Evolutionary conservation across 2,113 vertebrate genomes (phyloP).

Genomic region (Caranx ignobilis): DNA sequence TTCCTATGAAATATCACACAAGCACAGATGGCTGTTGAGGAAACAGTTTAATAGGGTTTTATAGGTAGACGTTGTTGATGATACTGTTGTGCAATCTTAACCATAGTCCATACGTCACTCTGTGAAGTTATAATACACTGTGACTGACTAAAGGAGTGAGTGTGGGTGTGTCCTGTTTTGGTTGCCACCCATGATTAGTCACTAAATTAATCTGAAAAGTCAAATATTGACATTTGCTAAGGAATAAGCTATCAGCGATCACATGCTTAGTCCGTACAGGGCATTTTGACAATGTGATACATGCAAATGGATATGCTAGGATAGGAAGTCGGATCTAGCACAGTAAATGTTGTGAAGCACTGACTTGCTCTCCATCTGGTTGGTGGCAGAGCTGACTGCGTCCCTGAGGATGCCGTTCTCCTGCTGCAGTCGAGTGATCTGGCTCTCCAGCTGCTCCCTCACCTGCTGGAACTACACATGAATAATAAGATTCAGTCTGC

Average conservation of each 20-base stretch:
- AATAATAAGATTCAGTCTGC: neutral
- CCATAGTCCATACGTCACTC: too few species aligned
- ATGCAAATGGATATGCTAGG: neutral
- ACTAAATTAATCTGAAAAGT: too few species aligned
- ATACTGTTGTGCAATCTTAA: neutral
- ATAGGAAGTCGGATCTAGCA: neutral
- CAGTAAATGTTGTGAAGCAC: constrained; percentile 61
- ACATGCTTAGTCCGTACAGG: neutral
- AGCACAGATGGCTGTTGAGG: neutral
- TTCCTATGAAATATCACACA: constrained; percentile 84
- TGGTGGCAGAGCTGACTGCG: constrained; percentile 97
- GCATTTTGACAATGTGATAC: constrained; percentile 14
- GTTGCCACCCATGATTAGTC: too few species aligned
- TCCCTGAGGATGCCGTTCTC: constrained; percentile 97
- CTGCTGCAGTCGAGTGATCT: constrained; percentile 95
- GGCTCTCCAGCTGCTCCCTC: constrained; percentile 94
- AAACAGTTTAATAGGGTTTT: constrained; percentile 16
- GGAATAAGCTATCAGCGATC: too few species aligned
- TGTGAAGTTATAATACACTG: too few species aligned
- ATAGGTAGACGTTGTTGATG: neutral
- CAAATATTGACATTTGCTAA: too few species aligned
- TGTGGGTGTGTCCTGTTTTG: too few species aligned
- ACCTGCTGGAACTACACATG: constrained; percentile 90
- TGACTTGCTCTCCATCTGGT: constrained; percentile 98
- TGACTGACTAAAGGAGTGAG: too few species aligned